Evolutionary conservation across 1,140 invertebrate species (phyloP), one percentile per base, ranked within the genome.

Genomic region (Halictus rubicundus): DNA sequence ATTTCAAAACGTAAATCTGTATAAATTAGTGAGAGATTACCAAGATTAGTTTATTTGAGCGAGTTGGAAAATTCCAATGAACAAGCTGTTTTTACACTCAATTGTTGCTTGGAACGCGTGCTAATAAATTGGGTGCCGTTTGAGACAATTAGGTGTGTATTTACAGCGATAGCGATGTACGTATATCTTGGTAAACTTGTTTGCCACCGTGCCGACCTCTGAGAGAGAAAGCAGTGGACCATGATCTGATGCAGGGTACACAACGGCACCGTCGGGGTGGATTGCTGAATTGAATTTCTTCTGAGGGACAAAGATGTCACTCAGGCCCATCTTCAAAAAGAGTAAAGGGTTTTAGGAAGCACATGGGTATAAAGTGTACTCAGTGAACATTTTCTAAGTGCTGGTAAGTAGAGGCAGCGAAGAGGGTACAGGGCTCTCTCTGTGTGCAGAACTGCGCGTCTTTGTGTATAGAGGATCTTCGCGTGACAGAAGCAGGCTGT

Each of bases 321-420:
- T 69, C 59, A 75, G 72, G 70, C 37, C 59, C 54, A 65, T 75
- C 71, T 60, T 64, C 32, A 42, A 71, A 80, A 78, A 65, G 63
- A 80, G 46, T 59, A 74, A 79, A 80, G 65, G 68, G 57, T 68
- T 84, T 71, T 68, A 75, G 61, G 54, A 63, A 68, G 60, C 71
- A 69, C 64, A 68, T 61, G 63, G 68, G 63, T 63, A 80, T 79
- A 80, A 80, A 84, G 76, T 81, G 70, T 78, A 76, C 77, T 84
- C 82, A 46, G 68, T 76, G 83, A 85, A 75, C 82, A 85, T 72
- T 72, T 80, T 71, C 77, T 84, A 84, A 80, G 83, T 84, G 83
- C 77, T 80, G 71, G 83, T 85, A 85, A 84, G 83, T 80, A 84
- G 72, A 75, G 52, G 82, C 77, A 64, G 77, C 54, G 71, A 73